Conservation (phyloP, 2,113 vertebrate species). For the Epinephelus moara region DNA sequence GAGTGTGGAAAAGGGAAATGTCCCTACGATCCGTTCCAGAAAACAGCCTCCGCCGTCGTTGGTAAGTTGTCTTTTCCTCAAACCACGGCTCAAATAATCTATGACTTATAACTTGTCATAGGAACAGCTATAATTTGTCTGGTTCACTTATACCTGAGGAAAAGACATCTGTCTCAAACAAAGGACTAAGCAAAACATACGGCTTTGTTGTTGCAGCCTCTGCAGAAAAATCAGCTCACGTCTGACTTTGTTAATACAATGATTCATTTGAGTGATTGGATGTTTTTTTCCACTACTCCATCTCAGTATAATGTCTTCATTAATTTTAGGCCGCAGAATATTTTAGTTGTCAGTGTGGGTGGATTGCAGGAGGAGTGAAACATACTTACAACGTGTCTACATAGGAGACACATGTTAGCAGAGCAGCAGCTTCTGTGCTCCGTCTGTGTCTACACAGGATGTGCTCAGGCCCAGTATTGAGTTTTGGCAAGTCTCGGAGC, state of each 20-base stretch:
- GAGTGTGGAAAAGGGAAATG: constrained; percentile 88
- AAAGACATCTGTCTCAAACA: background rate
- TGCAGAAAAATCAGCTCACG: background rate
- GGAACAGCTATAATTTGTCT: background rate
- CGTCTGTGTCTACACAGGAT: background rate
- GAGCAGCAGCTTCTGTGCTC: background rate
- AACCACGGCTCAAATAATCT: background rate
- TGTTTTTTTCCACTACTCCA: background rate
- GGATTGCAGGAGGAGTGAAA: background rate
- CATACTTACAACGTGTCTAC: background rate
- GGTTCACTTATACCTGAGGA: too few relatives aligned
- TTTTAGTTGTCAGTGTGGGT: background rate
- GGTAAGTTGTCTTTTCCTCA: constrained; percentile 67
- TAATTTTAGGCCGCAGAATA: background rate
- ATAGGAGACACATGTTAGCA: background rate
- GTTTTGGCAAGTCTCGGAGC: background rate
- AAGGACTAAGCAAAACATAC: too few relatives aligned
- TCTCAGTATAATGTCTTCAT: background rate
- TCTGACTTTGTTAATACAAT: background rate
- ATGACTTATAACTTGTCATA: background rate
- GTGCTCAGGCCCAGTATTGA: background rate
- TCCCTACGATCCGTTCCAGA: constrained; percentile 86
- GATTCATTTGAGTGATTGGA: background rate
- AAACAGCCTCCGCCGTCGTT: constrained; percentile 83
- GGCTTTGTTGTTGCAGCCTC: background rate